phyloP scores from a whole-genome alignment of 2,797 vertebrate species.

The Rhinogobio ventralis region DNA sequence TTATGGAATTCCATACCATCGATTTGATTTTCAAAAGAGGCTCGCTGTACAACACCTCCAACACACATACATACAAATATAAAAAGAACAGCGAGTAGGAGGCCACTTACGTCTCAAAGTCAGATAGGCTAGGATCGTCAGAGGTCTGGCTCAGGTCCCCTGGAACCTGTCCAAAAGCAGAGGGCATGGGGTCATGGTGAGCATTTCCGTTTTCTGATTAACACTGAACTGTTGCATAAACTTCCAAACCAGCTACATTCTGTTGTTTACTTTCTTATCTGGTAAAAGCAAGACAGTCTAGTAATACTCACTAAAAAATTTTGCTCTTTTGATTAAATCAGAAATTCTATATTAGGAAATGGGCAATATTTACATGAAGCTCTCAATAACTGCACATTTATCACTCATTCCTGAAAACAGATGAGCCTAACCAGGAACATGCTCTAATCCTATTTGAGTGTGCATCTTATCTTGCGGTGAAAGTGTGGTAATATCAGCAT shows the following conservation, averaged over 20 bases:
- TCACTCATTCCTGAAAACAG: slow-evolving; percentile 25
- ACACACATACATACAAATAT: slow-evolving; percentile 12
- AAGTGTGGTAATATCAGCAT: slow-evolving; percentile 39
- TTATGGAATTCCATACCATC: slow-evolving; percentile 27
- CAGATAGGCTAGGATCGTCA: slow-evolving; percentile 96
- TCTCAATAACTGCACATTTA: slow-evolving; percentile 8
- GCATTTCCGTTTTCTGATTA: slow-evolving; percentile 13
- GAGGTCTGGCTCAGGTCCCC: slow-evolving; percentile 98
- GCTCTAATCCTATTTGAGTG: slow-evolving; percentile 41
- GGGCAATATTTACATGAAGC: neutral
- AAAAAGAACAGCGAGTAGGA: slow-evolving; percentile 29
- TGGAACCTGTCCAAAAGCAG: slow-evolving; percentile 82
- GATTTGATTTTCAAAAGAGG: slow-evolving; percentile 30
- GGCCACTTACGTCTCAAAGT: slow-evolving; percentile 96
- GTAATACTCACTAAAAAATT: neutral
- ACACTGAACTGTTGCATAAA: neutral
- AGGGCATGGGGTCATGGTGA: slow-evolving; percentile 5
- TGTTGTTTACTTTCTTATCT: neutral
- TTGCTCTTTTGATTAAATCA: neutral
- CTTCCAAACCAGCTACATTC: neutral
- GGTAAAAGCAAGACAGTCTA: neutral
- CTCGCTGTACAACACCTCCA: slow-evolving; percentile 22
- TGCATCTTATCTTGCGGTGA: slow-evolving; percentile 36
- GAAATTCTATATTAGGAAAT: neutral
- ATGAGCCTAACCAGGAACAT: neutral